These are phyloP conservation scores for Melitaea cinxia DNA, from an alignment of 1,140 invertebrate species.

Conservation along the genomic window DNA sequence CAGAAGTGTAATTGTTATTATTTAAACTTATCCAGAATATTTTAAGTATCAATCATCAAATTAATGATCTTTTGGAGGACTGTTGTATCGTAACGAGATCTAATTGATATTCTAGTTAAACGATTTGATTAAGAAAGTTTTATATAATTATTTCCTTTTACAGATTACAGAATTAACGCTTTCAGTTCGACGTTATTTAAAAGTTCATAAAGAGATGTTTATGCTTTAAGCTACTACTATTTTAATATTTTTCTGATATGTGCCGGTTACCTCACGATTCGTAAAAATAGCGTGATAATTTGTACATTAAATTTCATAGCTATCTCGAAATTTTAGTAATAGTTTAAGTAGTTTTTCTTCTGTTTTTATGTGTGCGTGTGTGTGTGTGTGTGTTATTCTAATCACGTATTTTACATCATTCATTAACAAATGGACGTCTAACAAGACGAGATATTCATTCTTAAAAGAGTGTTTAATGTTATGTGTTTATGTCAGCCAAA, in stretches of 20 bases:
- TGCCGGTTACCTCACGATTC: slow-evolving; percentile 8
- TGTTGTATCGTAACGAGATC: background rate
- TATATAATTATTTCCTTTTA: background rate
- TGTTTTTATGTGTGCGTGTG: too few species aligned
- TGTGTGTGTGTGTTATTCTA: background rate
- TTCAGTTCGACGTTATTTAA: too few species aligned
- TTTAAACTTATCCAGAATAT: too few species aligned
- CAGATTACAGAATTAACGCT: background rate
- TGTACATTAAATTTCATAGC: slow-evolving; percentile 6
- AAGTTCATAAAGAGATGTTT: too few species aligned
- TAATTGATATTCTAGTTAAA: background rate
- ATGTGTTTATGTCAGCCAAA: too few species aligned
- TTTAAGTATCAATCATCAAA: too few species aligned
- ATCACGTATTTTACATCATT: too few species aligned
- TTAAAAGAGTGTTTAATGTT: too few species aligned
- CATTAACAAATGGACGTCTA: too few species aligned
- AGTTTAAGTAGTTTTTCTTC: too few species aligned
- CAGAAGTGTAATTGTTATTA: too few species aligned
- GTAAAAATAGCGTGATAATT: background rate
- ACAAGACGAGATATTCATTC: too few species aligned
- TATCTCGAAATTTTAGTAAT: background rate
- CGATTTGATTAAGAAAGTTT: background rate
- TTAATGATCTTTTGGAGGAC: background rate
- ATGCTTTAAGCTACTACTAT: background rate
- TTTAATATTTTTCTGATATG: slow-evolving; percentile 12